These are phyloP conservation scores for Ichneumoninae sp. DNA, from an alignment of 2,888 invertebrate genomes.

Conservation along the genomic window DNA sequence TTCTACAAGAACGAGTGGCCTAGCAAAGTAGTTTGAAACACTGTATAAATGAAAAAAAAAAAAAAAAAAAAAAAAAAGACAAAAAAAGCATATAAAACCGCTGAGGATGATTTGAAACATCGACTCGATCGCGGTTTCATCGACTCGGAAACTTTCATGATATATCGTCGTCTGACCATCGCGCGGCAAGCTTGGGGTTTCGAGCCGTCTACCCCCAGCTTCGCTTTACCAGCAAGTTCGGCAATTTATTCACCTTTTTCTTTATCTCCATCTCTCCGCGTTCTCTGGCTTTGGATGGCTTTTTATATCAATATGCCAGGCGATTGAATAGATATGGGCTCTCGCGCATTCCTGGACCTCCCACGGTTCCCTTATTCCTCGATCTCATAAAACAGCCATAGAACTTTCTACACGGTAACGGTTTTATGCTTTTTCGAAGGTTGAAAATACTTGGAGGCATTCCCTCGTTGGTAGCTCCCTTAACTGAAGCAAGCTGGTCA, in stretches of 20 bases:
- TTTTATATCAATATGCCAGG: conserved; percentile 77
- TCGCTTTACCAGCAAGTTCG: conserved; percentile 74
- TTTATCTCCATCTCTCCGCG: conserved; percentile 60
- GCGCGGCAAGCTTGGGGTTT: conserved; percentile 55
- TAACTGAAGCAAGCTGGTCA: background rate
- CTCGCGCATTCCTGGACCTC: conserved; percentile 72
- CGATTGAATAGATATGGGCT: conserved; percentile 71
- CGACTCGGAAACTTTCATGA: conserved; percentile 74
- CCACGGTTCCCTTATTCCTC: conserved; percentile 69
- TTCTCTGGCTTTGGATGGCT: conserved; percentile 71
- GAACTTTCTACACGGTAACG: conserved; percentile 67
- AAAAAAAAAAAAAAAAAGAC: too few species aligned
- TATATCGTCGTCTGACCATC: conserved; percentile 69
- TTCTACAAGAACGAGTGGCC: too few species aligned
- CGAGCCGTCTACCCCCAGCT: conserved; percentile 44
- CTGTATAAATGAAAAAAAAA: background rate
- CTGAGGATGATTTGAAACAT: conserved; percentile 60
- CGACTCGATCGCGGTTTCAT: conserved; percentile 65
- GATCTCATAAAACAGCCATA: conserved; percentile 72
- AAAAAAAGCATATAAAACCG: background rate
- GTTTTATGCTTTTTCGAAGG: conserved; percentile 59
- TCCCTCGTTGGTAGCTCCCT: background rate
- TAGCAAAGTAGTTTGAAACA: background rate
- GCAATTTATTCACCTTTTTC: conserved; percentile 79
- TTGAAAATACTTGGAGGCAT: conserved; percentile 33